phyloP scores from a whole-genome alignment of 92 coral and sea anemone genomes.

The Paragorgia papillata region DNA sequence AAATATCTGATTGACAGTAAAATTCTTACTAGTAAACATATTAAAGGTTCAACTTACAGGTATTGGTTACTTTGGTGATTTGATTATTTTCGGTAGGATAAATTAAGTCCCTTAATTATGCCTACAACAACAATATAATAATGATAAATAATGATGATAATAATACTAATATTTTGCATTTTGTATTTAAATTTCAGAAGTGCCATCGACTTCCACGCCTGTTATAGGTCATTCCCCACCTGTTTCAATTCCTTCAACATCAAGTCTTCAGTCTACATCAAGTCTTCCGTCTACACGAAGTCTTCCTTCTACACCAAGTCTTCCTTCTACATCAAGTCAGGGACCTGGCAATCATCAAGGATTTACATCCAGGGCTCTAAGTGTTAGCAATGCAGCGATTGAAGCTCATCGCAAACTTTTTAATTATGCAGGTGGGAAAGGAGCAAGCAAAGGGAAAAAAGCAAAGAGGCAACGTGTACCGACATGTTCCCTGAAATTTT shows the following conservation, averaged over 20 bases:
- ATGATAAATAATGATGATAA: neutral
- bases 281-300: too few species aligned
- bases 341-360: neutral
- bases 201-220: neutral
- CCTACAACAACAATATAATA: too few species aligned
- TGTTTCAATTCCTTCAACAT: conserved; percentile 4
- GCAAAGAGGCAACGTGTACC: neutral
- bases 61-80: too few species aligned
- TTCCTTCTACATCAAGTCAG: too few species aligned
- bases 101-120: too few species aligned
- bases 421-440: conserved; percentile 29
- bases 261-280: too few species aligned
- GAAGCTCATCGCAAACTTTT: conserved; percentile 35
- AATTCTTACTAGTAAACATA: too few species aligned
- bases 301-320: too few species aligned
- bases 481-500: conserved; percentile 32
- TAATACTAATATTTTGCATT: too few species aligned
- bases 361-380: neutral
- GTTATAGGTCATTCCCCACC: neutral
- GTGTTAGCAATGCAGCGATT: conserved; percentile 10
- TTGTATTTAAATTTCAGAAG: neutral
- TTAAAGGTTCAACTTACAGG: too few species aligned
- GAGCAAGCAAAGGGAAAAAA: conserved; percentile 18
- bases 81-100: too few species aligned
- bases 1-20: too few species aligned